Evolutionary conservation across 2,797 vertebrate genomes (phyloP).

Genomic region (Periophthalmus magnuspinnatus): DNA sequence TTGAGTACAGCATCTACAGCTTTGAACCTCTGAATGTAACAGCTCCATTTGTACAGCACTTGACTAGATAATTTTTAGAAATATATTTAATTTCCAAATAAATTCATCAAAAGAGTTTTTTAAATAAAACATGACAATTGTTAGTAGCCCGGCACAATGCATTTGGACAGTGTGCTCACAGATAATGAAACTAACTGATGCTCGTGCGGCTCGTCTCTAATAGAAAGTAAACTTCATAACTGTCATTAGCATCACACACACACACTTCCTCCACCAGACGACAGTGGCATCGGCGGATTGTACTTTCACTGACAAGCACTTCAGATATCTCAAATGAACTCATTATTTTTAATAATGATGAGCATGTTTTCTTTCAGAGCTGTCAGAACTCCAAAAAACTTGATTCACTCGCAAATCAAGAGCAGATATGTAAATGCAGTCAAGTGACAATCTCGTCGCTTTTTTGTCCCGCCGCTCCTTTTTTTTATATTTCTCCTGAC

Average conservation of each 20-base stretch:
- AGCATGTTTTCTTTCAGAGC: conserved; percentile 21
- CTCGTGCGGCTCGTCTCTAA: neutral
- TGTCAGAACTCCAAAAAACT: conserved; percentile 12
- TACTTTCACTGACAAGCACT: conserved; percentile 10
- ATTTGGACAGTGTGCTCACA: neutral
- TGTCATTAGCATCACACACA: conserved; percentile 16
- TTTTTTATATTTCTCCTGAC: conserved; percentile 8
- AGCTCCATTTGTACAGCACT: neutral
- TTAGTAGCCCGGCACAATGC: neutral
- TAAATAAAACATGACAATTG: neutral
- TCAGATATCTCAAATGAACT: conserved; percentile 13
- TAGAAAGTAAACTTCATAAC: conserved; percentile 6
- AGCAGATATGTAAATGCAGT: conserved; percentile 17
- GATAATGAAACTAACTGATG: conserved; percentile 4
- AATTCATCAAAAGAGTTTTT: neutral
- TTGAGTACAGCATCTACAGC: neutral
- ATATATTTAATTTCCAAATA: neutral
- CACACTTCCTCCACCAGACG: conserved; percentile 5
- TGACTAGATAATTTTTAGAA: neutral
- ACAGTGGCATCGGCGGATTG: conserved; percentile 1
- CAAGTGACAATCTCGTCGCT: conserved; percentile 1
- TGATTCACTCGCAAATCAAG: conserved; percentile 10
- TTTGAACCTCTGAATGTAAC: neutral
- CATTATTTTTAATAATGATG: conserved; percentile 14
- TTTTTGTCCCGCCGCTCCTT: neutral